Evolutionary conservation across 2,113 vertebrate species (phyloP), one percentile per base, ranked within the genome.

Genomic region (Myanophis thanlyinensis): DNA sequence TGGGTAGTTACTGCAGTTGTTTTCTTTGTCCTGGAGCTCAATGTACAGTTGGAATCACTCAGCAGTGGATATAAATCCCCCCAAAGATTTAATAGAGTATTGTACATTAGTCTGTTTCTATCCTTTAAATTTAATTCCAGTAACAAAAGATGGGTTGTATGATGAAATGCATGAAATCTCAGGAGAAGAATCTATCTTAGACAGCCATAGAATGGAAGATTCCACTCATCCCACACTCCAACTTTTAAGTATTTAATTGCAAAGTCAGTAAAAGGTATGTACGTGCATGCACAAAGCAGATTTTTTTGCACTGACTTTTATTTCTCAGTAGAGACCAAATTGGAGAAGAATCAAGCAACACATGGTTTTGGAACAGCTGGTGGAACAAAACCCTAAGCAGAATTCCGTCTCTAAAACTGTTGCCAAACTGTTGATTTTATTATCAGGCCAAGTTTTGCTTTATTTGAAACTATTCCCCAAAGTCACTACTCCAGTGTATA

Each of bases 1-100:
- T 88, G 95, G 95, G 97, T 95, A 95, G 89, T 94, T 27, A 59
- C 89, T 93, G 94, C 96, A 95, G 95, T 96, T 97, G 96, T 95
- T 96, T 96, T 95, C 95, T 95, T 95, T 1, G 0, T 94, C 94
- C 92, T 96, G 95, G 95, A 96, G 93, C 52, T 97, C 92, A 23
- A 67, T 80, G 84, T 91, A 0, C 54, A 96, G 91, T 94, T 96
- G 92, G 96, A 97, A 97, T 96, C 95, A 95, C 96, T 96, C 94
- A 96, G 94, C 96, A 96, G 94, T 97, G 95, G 96, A 95, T 95
- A 95, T 89, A 44, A 51, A 95, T 96, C 97, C 96, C 96, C 90
- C 56, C 92, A 95, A 96, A 95, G 47, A 89, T 91, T 96, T 95
- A 86, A 88, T 92, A 93, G 96, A 94, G 92, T 91, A 96, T 93